Evolutionary conservation across 2,113 vertebrate genomes (phyloP).

Genomic region (Cariama cristata): DNA sequence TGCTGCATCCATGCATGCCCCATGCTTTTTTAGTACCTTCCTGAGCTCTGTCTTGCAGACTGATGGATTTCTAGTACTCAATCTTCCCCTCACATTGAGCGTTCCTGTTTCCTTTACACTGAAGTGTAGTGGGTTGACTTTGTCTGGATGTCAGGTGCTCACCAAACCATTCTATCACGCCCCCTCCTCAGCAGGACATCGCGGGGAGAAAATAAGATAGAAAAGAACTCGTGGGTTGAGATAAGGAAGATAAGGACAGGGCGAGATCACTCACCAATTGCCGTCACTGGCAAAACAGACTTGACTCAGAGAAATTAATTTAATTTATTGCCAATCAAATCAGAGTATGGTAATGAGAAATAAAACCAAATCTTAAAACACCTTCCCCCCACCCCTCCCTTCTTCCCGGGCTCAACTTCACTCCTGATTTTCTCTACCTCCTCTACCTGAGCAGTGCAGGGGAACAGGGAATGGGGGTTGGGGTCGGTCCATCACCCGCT

Average conservation of each 20-base stretch:
- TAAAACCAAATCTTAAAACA: too few relatives aligned
- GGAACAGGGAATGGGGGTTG: neutral
- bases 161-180: neutral
- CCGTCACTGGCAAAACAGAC: neutral
- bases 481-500: neutral
- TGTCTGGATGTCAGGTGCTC: neutral
- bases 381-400: too few relatives aligned
- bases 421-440: neutral
- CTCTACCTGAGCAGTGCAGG: rapidly evolving
- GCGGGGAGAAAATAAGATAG: neutral
- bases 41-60: neutral
- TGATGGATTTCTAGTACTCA: neutral
- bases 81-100: neutral
- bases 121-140: neutral
- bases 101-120: neutral
- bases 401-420: neutral
- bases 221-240: neutral
- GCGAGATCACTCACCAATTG: neutral
- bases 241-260: neutral
- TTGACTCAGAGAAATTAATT: neutral
- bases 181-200: neutral
- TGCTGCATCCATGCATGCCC: neutral
- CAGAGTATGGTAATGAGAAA: too few relatives aligned
- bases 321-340: too few relatives aligned
- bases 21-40: neutral